Percentiles rank a stretch among this genome's conserved stretches.
Conservation (phyloP, 2,797 vertebrate genomes). For the Sternarchorhynchus goeldii region DNA sequence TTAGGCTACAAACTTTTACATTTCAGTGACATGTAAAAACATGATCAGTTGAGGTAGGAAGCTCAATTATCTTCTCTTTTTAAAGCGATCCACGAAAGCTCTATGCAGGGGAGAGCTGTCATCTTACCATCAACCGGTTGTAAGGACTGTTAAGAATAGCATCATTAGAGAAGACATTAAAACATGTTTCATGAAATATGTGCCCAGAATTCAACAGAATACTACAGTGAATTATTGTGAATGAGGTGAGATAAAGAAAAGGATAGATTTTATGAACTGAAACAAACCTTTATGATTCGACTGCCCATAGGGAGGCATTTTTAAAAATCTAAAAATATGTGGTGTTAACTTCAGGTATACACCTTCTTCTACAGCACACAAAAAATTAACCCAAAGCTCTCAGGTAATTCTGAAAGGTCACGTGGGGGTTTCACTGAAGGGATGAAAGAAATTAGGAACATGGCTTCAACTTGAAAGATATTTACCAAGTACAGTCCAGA, state of each 20-base stretch:
- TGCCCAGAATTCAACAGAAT: slow-evolving; percentile 41
- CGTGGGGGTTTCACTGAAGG: background rate
- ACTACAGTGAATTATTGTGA: slow-evolving; percentile 8
- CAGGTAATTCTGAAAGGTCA: background rate
- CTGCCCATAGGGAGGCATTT: background rate
- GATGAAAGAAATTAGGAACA: background rate
- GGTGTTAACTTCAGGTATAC: no score
- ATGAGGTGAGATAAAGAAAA: slow-evolving; percentile 14
- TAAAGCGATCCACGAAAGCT: slow-evolving; percentile 41
- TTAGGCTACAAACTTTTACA: background rate
- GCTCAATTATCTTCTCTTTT: slow-evolving; percentile 10
- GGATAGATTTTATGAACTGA: background rate
- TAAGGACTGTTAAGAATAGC: slow-evolving; percentile 49
- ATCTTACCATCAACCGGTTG: slow-evolving; percentile 39
- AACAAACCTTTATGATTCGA: background rate
- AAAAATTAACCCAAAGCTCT: no score
- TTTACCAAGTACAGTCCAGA: no score
- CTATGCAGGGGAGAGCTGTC: slow-evolving; percentile 21
- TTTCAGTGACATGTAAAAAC: no score
- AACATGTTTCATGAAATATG: slow-evolving; percentile 50
- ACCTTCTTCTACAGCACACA: no score
- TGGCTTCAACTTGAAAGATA: no score
- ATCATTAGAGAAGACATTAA: slow-evolving; percentile 37
- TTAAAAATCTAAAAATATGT: no score
- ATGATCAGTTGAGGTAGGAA: background rate